phyloP scores from a whole-genome alignment of 2,113 vertebrate genomes.

The Pterocles orientalis region DNA sequence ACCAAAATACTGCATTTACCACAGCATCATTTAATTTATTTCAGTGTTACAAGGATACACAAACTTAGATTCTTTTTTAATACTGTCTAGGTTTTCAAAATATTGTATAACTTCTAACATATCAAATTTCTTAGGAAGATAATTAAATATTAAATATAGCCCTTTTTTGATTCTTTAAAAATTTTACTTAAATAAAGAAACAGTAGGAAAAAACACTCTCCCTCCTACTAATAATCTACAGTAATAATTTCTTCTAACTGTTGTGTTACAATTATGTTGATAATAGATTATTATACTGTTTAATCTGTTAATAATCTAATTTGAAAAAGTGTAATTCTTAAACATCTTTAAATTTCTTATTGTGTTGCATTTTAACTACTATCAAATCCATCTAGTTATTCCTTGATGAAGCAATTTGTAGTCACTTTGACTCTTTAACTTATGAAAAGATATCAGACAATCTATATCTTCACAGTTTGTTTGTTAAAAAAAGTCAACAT shows the following conservation, averaged over 20 bases:
- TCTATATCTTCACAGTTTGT: background rate
- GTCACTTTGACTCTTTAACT: background rate
- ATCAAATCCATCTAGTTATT: background rate
- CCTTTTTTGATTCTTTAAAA: background rate
- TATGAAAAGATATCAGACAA: background rate
- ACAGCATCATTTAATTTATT: background rate
- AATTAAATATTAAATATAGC: background rate
- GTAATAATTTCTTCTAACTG: background rate
- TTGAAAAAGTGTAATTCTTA: background rate
- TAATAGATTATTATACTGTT: background rate
- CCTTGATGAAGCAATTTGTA: background rate
- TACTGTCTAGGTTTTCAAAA: background rate
- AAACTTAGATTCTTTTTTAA: background rate
- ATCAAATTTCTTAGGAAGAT: background rate
- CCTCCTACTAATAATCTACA: background rate
- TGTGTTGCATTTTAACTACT: background rate
- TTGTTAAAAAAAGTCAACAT: background rate
- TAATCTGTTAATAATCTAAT: background rate
- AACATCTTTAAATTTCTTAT: background rate
- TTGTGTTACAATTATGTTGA: background rate
- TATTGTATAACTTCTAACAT: background rate
- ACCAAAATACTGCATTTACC: background rate
- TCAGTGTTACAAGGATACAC: background rate
- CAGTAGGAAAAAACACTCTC: background rate
- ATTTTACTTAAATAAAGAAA: background rate